Evolutionary conservation across 2,797 vertebrate species (phyloP), one percentile per base, ranked within the genome.

Genomic region (Thaleichthys pacificus): DNA sequence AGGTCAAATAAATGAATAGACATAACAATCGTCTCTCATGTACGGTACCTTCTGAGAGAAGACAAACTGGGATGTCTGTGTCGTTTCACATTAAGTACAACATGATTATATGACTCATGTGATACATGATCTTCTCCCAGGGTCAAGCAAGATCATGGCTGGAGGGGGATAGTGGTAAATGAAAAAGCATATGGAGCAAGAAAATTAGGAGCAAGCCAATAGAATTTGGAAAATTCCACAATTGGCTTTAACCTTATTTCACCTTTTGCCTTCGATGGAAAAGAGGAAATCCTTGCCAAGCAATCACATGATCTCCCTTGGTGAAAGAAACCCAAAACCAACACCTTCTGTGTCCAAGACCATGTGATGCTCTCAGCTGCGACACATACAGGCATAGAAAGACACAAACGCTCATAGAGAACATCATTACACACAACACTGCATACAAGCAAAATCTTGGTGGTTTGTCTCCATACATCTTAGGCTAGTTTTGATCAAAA

Each of bases 301-400:
- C 68, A 38, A 86, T 93, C 91, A 92, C 90, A 92, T 89, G 89
- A 85, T 77, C 68, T 80, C 84, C 83, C 81, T 86, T 82, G 84
- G 68, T 92, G 89, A 91, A 92, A 92, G 93, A 91, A 94, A 94
- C 88, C 89, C 87, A 92, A 94, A 92, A 93, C 93, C 92, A 38
- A 90, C 88, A 92, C 87, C 89, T 90, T 89, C 87, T 84, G 83
- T 61, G 54, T 92, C 93, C 91, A 91, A 91, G 91, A 90, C 82
- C 90, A 91, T 92, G 89, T 89, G 90, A 93, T 81, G 83, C 63
- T 71, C 83, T 78, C 82, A 67, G 49, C 35, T 62, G 35, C 62
- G 28, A 66, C 70, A 66, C 60, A 68, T 58, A 49, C 65, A 60
- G 15, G 21, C 56, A 66, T 17, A 80, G 71, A 80, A 72, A 66